Conservation (phyloP, 2,113 vertebrate genomes). For the Chaetorhynchus papuensis region DNA sequence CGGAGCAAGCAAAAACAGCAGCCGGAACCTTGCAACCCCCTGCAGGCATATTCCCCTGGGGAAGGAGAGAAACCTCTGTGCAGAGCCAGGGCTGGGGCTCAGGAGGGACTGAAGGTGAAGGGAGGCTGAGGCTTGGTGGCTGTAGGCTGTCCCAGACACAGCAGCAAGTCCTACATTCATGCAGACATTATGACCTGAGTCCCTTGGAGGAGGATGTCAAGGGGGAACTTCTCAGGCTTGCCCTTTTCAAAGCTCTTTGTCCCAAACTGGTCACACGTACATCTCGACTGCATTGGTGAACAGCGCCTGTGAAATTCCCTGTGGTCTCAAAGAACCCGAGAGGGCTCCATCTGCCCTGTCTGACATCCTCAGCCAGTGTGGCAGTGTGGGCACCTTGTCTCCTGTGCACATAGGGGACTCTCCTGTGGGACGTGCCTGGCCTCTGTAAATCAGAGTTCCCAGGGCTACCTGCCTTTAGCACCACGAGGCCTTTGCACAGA, state of each 20-base stretch:
- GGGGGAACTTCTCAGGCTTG: background rate
- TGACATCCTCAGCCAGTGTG: background rate
- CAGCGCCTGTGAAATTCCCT: background rate
- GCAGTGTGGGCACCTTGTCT: background rate
- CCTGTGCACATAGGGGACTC: too few species aligned
- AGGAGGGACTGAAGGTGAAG: background rate
- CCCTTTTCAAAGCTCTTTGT: background rate
- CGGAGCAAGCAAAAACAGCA: background rate
- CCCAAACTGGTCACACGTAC: background rate
- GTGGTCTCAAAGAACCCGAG: background rate
- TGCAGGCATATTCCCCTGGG: background rate
- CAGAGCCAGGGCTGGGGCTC: background rate
- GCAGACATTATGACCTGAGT: background rate
- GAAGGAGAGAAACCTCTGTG: background rate
- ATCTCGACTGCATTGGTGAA: background rate
- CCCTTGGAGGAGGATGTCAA: background rate
- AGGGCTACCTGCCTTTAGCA: background rate
- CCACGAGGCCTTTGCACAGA: background rate
- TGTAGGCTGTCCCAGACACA: background rate
- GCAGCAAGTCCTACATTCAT: background rate
- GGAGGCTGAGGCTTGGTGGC: too few species aligned
- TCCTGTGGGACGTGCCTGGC: background rate
- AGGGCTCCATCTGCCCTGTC: background rate
- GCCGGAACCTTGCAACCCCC: background rate
- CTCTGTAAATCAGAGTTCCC: background rate